Conservation (phyloP, 2,797 vertebrate genomes). For the Hydrophis major region DNA sequence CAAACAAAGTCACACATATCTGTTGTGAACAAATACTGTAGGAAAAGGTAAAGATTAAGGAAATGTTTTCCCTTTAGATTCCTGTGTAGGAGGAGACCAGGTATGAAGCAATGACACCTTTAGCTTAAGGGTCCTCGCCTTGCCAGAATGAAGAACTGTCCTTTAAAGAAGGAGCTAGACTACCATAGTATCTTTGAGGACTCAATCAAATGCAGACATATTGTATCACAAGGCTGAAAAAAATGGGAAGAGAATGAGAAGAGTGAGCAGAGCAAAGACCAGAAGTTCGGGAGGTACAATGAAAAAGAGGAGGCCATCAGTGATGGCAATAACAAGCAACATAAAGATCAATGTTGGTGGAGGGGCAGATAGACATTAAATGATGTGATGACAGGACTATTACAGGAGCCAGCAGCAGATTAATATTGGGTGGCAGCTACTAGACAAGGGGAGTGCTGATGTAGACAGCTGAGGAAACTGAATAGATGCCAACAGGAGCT, state of each 20-base stretch:
- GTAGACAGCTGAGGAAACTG: neutral
- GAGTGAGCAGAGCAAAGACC: neutral
- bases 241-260: neutral
- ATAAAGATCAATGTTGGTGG: neutral
- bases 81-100: neutral
- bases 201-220: neutral
- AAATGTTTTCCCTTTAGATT: neutral
- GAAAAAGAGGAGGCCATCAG: neutral
- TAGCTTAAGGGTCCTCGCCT: neutral
- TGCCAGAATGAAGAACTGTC: neutral
- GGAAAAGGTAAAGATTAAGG: neutral
- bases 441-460: neutral
- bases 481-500: neutral
- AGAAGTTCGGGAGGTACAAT: neutral
- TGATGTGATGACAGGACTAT: neutral
- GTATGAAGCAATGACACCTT: neutral
- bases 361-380: neutral
- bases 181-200: neutral
- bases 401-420: neutral
- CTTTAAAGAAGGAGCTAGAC: neutral
- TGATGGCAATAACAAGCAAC: neutral
- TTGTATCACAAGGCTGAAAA: neutral
- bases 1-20: neutral
- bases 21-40: neutral
- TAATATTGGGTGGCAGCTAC: neutral